Evolutionary conservation across 2,888 invertebrate genomes (phyloP), one percentile per base, ranked within the genome.

Genomic region (Hermaeophaga mercurialis): DNA sequence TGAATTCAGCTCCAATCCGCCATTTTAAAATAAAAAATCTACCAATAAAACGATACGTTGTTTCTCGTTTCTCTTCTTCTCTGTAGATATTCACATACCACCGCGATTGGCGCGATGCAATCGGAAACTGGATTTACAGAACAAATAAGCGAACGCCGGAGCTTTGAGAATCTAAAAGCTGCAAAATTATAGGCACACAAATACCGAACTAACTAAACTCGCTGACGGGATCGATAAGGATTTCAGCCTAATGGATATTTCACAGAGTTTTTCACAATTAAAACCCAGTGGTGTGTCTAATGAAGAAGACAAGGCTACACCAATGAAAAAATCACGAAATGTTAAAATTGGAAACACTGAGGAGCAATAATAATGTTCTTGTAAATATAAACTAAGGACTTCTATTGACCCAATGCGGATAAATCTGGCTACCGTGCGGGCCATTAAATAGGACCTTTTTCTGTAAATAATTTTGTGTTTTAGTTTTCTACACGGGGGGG

Each of bases 81-180:
- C 9, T 38, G n/a, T 19, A 18, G 43, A 34, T 12, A 34, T 12
- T 34, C 33, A 43, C 43, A 18, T 24, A 43, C 43, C 24, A 43
- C 43, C 43, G 43, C 43, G 43, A 43, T 34, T 34, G 33, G 33
- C 33, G 44, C 44, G 31, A 48, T 48, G 48, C 48, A 48, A 48
- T 48, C 36, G 48, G 48, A 48, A 48, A 48, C 48, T 48, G 48
- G 48, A 38, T 36, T 36, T 48, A 9, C 24, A 36, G 38, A 48
- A 48, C 48, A 46, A 34, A 54, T 44, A 43, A 46, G 46, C 46
- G 38, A 54, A 31, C 28, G 28, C 44, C 17, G 28, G 18, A 49
- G 45, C 55, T 45, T 55, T 43, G 44, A 44, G 44, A 36, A 31
- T 38, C 38, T 54, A 44, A 54, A 54, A 46, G 54, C 54, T 54